Evolutionary conservation across 2,113 vertebrate genomes (phyloP).

Genomic region (Emydura subglobosa): DNA sequence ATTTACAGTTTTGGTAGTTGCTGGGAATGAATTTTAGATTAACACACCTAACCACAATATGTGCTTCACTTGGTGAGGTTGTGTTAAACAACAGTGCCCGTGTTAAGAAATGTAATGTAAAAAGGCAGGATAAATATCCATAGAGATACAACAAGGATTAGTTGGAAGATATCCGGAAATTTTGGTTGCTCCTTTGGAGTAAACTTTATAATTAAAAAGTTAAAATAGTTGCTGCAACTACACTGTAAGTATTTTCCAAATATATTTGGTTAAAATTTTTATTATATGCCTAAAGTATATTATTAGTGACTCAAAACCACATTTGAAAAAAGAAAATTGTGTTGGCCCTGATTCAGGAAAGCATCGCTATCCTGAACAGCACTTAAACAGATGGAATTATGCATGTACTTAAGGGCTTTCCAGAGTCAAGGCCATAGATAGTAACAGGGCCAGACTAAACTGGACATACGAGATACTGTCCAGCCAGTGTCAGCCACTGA

Average conservation of each 20-base stretch:
- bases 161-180: background rate
- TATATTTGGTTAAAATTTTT: background rate
- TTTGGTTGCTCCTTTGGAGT: background rate
- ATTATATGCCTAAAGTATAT: rapidly evolving
- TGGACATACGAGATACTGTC: background rate
- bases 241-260: background rate
- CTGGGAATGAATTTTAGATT: background rate
- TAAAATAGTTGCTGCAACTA: background rate
- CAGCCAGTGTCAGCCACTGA: rapidly evolving
- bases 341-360: background rate
- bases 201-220: background rate
- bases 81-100: background rate
- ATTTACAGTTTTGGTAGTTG: background rate
- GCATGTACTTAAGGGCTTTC: background rate
- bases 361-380: background rate
- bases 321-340: background rate
- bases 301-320: background rate
- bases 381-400: background rate
- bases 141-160: background rate
- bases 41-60: background rate
- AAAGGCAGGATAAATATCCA: background rate
- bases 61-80: background rate
- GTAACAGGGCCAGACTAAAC: rapidly evolving
- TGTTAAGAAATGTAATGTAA: background rate
- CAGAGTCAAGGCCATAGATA: background rate